A percentile compares a stretch with the other conserved stretches of the same genome.
Conservation (phyloP, 2,888 invertebrate genomes). For the Philopedon plagiatum region DNA sequence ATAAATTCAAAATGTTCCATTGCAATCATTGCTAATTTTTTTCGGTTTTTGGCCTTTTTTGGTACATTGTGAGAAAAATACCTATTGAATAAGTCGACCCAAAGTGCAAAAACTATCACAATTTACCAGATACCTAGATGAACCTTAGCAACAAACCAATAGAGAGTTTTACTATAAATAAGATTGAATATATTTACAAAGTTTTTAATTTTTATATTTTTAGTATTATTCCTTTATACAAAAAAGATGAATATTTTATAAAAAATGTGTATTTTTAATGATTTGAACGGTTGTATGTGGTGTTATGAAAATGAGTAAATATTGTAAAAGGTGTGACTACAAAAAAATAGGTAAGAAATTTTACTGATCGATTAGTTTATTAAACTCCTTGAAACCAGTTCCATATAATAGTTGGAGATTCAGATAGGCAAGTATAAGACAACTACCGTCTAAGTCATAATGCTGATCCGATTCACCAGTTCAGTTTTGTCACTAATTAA, state of each 20-base stretch:
- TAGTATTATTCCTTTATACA: slow-evolving; percentile 45
- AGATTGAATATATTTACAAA: slow-evolving; percentile 36
- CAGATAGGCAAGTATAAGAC: too few relatives aligned
- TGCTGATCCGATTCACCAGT: too few relatives aligned
- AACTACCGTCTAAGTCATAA: too few relatives aligned
- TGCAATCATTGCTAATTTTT: neutral
- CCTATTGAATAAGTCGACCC: slow-evolving; percentile 14
- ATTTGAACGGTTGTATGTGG: neutral
- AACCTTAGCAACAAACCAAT: slow-evolving; percentile 21
- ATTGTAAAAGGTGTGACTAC: neutral
- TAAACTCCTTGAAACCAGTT: too few relatives aligned
- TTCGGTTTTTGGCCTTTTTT: slow-evolving; percentile 8
- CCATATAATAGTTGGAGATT: too few relatives aligned
- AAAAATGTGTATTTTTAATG: slow-evolving; percentile 5
- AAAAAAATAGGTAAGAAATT: too few relatives aligned
- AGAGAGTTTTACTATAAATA: slow-evolving; percentile 27
- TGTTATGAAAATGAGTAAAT: neutral
- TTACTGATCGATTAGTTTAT: too few relatives aligned
- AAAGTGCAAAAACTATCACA: slow-evolving; percentile 26
- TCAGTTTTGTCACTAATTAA: too few relatives aligned
- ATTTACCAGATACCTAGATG: slow-evolving; percentile 28
- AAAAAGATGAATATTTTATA: slow-evolving; percentile 29
- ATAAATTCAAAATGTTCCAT: too few relatives aligned
- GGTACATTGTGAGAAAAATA: slow-evolving; percentile 29
- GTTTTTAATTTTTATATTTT: slow-evolving; percentile 41